Percentiles rank a stretch among this genome's conserved stretches.
phyloP scores from a whole-genome alignment of 2,113 vertebrate species.

The Pipra filicauda region DNA sequence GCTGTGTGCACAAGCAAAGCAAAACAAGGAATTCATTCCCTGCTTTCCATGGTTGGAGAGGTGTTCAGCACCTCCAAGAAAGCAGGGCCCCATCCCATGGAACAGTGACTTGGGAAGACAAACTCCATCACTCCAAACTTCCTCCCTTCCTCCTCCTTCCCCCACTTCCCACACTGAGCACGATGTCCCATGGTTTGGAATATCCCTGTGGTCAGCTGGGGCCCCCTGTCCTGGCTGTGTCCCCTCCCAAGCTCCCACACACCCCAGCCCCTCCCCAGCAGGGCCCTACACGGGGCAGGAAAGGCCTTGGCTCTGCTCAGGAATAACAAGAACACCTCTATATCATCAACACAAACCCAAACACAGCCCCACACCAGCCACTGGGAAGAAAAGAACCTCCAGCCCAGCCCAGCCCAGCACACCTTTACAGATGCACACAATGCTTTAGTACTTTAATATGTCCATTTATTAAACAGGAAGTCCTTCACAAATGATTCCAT shows the following conservation, averaged over 20 bases:
- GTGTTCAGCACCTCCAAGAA: background rate
- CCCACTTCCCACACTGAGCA: background rate
- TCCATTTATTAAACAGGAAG: slow-evolving; percentile 80
- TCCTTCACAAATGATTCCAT: slow-evolving; percentile 76
- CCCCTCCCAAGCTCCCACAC: background rate
- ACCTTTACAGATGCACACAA: background rate
- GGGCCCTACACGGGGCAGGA: background rate
- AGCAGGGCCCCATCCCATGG: background rate
- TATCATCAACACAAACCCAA: background rate
- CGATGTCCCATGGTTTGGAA: background rate
- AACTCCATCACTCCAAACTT: background rate
- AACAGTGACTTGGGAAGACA: background rate
- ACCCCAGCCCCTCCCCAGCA: background rate
- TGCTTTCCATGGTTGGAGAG: background rate
- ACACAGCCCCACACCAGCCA: background rate
- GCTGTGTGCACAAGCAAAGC: background rate
- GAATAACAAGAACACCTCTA: background rate
- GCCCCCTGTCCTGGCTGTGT: background rate
- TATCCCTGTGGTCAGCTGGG: background rate
- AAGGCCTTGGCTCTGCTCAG: background rate
- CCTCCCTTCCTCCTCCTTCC: background rate
- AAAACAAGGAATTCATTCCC: background rate
- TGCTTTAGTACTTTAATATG: slow-evolving; percentile 25
- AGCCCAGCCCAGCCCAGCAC: background rate
- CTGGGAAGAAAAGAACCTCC: background rate